phyloP scores from a whole-genome alignment of 2,888 invertebrate species.

The Caenorhabditis japonica region DNA sequence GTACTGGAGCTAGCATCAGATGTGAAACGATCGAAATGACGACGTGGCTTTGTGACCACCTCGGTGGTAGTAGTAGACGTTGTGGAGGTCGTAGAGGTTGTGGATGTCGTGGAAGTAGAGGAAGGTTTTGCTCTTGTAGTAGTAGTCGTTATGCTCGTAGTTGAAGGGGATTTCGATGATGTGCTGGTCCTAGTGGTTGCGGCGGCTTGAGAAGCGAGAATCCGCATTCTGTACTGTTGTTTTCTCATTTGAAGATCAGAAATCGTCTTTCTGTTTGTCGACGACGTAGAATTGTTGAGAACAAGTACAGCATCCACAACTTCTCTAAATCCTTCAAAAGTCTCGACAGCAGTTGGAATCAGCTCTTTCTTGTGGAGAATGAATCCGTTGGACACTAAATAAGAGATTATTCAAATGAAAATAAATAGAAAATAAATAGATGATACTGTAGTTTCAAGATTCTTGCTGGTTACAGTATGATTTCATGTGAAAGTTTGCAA shows the following conservation, averaged over 20 bases:
- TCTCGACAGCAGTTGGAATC: slow-evolving; percentile 75
- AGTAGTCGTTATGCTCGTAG: slow-evolving; percentile 15
- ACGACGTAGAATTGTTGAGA: slow-evolving; percentile 49
- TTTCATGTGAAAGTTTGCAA: no score
- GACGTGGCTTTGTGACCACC: slow-evolving; percentile 13
- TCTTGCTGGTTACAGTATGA: no score
- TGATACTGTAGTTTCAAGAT: no score
- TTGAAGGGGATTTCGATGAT: no score
- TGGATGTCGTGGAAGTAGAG: slow-evolving; percentile 21
- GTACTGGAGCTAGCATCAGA: slow-evolving; percentile 25
- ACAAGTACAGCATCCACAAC: slow-evolving; percentile 69
- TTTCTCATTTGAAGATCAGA: slow-evolving; percentile 57
- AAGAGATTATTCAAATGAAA: neutral
- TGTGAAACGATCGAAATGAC: slow-evolving; percentile 44
- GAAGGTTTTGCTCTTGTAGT: slow-evolving; percentile 16
- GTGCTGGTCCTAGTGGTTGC: slow-evolving; percentile 13
- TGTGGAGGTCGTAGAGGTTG: slow-evolving; percentile 1
- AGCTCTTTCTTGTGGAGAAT: slow-evolving; percentile 75
- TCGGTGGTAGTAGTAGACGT: neutral
- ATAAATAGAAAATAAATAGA: no score
- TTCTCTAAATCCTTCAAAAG: slow-evolving; percentile 75
- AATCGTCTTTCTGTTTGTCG: slow-evolving; percentile 39
- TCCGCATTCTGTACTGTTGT: slow-evolving; percentile 50
- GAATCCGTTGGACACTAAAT: slow-evolving; percentile 74
- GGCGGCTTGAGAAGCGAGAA: slow-evolving; percentile 32